A percentile compares a stretch with the other conserved stretches of the same genome.
Evolutionary conservation across 2,888 invertebrate species (phyloP).

Genomic region (Eupithecia subumbrata): DNA sequence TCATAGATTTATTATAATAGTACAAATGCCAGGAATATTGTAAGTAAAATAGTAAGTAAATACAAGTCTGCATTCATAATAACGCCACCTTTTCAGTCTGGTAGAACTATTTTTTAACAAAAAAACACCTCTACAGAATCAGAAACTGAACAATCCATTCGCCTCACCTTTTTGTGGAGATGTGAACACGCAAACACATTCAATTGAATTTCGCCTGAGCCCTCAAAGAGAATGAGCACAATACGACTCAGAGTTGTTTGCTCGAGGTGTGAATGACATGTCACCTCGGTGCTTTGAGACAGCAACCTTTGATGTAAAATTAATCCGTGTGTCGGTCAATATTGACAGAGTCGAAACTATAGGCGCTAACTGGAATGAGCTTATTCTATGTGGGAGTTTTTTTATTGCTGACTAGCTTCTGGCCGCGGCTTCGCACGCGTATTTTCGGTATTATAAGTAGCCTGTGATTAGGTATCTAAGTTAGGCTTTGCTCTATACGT

Average conservation of each 20-base stretch:
- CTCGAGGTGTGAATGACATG: slow-evolving; percentile 57
- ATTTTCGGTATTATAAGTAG: too few relatives aligned
- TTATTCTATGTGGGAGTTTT: slow-evolving; percentile 33
- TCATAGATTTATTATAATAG: too few relatives aligned
- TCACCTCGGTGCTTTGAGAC: slow-evolving; percentile 55
- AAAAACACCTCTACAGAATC: background rate
- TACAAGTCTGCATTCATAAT: too few relatives aligned
- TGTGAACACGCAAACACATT: slow-evolving; percentile 11
- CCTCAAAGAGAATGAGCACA: slow-evolving; percentile 29
- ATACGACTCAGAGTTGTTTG: slow-evolving; percentile 47
- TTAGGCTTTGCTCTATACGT: too few relatives aligned
- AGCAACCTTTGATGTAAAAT: slow-evolving; percentile 75
- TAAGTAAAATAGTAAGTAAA: too few relatives aligned
- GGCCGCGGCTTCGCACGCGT: too few relatives aligned
- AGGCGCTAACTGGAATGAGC: slow-evolving; percentile 37
- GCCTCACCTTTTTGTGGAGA: background rate
- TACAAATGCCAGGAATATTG: too few relatives aligned
- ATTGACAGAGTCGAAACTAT: slow-evolving; percentile 63
- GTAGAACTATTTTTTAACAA: background rate
- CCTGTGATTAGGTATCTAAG: too few relatives aligned
- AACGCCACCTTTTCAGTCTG: too few relatives aligned
- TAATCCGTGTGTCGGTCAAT: slow-evolving; percentile 71
- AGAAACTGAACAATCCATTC: background rate
- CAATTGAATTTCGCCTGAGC: slow-evolving; percentile 24
- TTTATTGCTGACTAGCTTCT: too few relatives aligned